Evolutionary conservation across 92 coral and sea anemone genomes (phyloP).

Genomic region (Plumapathes pennacea): DNA sequence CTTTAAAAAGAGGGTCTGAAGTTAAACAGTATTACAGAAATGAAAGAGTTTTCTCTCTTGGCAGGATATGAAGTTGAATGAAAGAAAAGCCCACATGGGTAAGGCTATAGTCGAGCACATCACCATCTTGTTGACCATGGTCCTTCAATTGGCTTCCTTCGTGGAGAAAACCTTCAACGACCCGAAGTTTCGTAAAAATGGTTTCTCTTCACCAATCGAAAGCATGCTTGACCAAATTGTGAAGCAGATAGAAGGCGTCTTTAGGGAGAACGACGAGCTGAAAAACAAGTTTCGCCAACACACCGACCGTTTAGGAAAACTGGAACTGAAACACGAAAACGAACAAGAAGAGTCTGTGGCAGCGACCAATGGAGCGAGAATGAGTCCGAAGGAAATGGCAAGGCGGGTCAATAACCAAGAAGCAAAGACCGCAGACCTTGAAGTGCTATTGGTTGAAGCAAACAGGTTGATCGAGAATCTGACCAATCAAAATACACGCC

Average conservation of each 20-base stretch:
- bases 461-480: conserved; percentile 12
- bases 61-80: conserved; percentile 3
- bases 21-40: too few species aligned
- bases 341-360: background rate
- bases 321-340: background rate
- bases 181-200: background rate
- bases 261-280: background rate
- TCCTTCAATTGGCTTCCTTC: background rate
- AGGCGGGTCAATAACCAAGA: conserved; percentile 13
- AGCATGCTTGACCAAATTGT: background rate
- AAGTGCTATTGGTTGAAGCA: conserved; percentile 25
- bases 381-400: conserved; percentile 4
- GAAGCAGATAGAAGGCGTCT: background rate
- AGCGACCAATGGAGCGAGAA: background rate
- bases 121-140: background rate
- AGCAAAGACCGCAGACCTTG: conserved; percentile 17
- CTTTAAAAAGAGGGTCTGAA: too few species aligned
- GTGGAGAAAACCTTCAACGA: background rate
- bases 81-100: background rate
- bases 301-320: background rate
- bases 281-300: background rate
- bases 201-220: background rate
- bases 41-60: too few species aligned
- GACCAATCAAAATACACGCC: background rate
- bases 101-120: background rate